phyloP scores from a whole-genome alignment of 2,888 invertebrate species.

The Melieria omissa region DNA sequence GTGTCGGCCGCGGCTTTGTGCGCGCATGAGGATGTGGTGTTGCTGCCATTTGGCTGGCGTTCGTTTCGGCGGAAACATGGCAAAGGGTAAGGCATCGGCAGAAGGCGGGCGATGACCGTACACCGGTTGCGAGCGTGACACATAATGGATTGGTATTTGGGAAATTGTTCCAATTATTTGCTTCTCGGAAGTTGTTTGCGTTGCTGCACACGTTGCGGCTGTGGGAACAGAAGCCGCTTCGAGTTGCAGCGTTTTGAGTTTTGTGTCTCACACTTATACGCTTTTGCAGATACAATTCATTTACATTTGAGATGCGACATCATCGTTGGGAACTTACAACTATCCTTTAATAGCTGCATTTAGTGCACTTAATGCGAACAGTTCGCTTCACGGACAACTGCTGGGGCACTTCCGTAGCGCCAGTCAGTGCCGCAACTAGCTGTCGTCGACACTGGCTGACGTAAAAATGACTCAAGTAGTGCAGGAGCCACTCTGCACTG shows the following conservation, averaged over 20 bases:
- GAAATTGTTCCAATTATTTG: conserved; percentile 39
- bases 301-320: too few species aligned
- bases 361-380: too few species aligned
- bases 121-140: too few species aligned
- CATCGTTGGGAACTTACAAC: too few species aligned
- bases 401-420: conserved; percentile 25
- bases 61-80: conserved; percentile 38
- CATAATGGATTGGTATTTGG: conserved; percentile 42
- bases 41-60: conserved; percentile 15
- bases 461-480: conserved; percentile 28
- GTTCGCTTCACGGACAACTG: too few species aligned
- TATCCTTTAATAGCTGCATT: too few species aligned
- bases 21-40: conserved; percentile 32
- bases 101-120: conserved; percentile 32
- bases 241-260: too few species aligned
- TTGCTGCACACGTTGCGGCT: too few species aligned
- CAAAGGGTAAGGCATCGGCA: conserved; percentile 48
- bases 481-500: not conserved
- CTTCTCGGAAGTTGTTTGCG: conserved; percentile 24
- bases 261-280: too few species aligned
- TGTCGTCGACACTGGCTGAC: not conserved
- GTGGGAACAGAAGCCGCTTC: too few species aligned
- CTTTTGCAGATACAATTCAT: too few species aligned
- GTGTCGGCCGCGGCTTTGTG: conserved; percentile 35
- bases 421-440: not conserved